Evolutionary conservation across 2,113 vertebrate genomes (phyloP).

Genomic region (Arothron firmamentum): DNA sequence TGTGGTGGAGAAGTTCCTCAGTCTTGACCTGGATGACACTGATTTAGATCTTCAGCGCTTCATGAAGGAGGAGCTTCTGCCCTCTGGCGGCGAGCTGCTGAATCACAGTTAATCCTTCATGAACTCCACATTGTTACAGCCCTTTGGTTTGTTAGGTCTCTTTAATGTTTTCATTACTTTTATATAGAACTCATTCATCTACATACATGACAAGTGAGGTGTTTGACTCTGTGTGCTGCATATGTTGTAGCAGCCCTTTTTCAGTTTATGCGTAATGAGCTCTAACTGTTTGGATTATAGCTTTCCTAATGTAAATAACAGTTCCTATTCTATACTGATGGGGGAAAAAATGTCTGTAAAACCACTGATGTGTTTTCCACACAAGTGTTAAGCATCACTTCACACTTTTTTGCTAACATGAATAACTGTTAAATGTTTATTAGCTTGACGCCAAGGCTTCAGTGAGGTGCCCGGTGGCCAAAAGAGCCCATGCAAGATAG

Average conservation of each 20-base stretch:
- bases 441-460: conserved; percentile 4
- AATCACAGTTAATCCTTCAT: conserved; percentile 39
- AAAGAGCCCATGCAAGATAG: conserved; percentile 17
- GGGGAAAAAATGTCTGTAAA: conserved; percentile 14
- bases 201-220: background rate
- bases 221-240: background rate
- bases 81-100: conserved; percentile 70
- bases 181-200: background rate
- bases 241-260: background rate
- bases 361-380: too few relatives aligned
- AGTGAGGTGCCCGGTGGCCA: conserved; percentile 24
- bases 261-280: background rate
- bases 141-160: conserved; percentile 18
- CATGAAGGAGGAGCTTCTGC: conserved; percentile 81
- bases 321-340: background rate
- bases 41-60: conserved; percentile 79
- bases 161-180: conserved; percentile 1
- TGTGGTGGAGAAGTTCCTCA: conserved; percentile 86
- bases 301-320: conserved; percentile 11
- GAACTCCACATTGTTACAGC: background rate
- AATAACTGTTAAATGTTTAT: conserved; percentile 14
- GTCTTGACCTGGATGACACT: conserved; percentile 85
- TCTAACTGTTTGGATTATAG: background rate
- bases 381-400: conserved; percentile 18
- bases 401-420: conserved; percentile 10